These are phyloP conservation scores for Scopus umbretta DNA, from an alignment of 2,113 vertebrate species.

Conservation along the genomic window DNA sequence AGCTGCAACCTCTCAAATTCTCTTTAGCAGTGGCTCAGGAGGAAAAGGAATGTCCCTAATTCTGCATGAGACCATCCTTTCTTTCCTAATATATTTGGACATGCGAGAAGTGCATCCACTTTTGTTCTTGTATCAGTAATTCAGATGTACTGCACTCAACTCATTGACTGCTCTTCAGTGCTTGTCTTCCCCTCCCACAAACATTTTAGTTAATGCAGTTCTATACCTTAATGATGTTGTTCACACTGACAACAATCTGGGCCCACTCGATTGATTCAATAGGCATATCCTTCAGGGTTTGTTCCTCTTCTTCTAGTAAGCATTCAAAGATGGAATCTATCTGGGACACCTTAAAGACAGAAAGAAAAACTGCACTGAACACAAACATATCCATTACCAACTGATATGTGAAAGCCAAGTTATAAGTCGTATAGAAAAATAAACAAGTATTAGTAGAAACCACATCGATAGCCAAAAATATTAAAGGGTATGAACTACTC, in stretches of 20 bases:
- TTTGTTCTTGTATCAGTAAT: neutral
- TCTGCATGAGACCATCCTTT: neutral
- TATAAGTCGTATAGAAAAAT: neutral
- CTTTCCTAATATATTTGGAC: neutral
- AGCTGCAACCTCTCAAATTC: neutral
- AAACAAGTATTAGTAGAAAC: neutral
- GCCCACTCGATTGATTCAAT: slow-evolving; percentile 85
- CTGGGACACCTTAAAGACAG: slow-evolving; percentile 84
- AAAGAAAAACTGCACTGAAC: neutral
- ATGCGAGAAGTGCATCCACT: neutral
- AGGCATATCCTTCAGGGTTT: slow-evolving; percentile 76
- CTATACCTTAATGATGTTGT: slow-evolving; percentile 87
- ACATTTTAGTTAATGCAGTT: neutral
- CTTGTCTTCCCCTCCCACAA: neutral
- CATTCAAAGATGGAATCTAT: slow-evolving; percentile 89
- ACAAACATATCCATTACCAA: neutral
- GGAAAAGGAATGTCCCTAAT: neutral
- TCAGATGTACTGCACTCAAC: neutral
- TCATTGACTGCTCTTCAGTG: neutral
- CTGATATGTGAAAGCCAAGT: neutral
- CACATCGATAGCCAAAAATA: neutral
- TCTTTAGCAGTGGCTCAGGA: neutral
- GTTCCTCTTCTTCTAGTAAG: slow-evolving; percentile 89
- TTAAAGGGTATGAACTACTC: neutral
- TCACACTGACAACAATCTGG: slow-evolving; percentile 82